Percentiles rank a stretch among this genome's conserved stretches.
Evolutionary conservation across 2,113 vertebrate genomes (phyloP).

Genomic region (Lichenostomus cassidix): DNA sequence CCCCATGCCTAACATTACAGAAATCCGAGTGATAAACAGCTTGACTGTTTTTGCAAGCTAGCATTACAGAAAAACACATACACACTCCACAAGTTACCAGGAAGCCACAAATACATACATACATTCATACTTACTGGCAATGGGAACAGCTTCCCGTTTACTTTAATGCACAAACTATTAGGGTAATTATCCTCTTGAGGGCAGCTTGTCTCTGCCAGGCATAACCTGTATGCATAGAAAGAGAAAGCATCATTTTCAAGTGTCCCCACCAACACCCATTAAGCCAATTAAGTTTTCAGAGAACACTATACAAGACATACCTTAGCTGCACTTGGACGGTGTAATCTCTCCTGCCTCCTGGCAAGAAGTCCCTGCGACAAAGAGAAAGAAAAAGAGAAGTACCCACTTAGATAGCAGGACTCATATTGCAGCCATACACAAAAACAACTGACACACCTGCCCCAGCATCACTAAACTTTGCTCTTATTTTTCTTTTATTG

Average conservation of each 20-base stretch:
- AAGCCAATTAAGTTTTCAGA: background rate
- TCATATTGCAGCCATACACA: background rate
- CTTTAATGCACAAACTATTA: constrained; percentile 95
- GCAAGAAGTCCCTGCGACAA: constrained; percentile 88
- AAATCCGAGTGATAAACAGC: background rate
- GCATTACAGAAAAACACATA: background rate
- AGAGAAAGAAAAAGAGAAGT: background rate
- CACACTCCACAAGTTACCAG: background rate
- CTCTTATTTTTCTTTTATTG: background rate
- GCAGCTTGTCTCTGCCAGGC: constrained; percentile 96
- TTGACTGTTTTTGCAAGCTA: background rate
- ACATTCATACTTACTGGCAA: constrained; percentile 85
- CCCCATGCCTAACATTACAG: background rate
- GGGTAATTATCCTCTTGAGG: constrained; percentile 97
- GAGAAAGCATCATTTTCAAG: background rate
- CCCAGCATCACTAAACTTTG: background rate
- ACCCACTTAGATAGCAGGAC: background rate
- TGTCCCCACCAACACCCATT: background rate
- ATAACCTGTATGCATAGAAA: constrained; percentile 80
- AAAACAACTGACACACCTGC: background rate
- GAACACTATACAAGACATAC: constrained; percentile 60
- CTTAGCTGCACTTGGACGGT: constrained; percentile 96
- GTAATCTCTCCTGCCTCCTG: constrained; percentile 93
- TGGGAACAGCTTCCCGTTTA: constrained; percentile 95
- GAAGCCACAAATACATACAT: background rate